Evolutionary conservation across 1,140 invertebrate genomes (phyloP), one percentile per base, ranked within the genome.

Genomic region (Scaptomyza hsui): DNA sequence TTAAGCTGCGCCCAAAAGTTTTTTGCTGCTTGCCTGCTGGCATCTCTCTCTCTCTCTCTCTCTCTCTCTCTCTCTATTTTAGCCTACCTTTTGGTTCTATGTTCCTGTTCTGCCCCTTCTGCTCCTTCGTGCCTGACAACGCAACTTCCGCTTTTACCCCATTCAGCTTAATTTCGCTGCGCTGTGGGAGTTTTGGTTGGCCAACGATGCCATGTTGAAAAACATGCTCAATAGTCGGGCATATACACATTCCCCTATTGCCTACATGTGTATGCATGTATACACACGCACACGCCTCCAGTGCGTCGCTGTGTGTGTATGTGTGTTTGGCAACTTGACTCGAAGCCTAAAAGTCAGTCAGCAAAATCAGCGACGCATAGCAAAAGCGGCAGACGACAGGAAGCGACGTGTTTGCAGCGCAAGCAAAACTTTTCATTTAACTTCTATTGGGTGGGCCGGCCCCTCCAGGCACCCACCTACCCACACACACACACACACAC

Each of bases 371-470:
- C 79, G 78, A 88, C 81, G 81, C 82, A 88, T 77, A 57, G 78
- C 77, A 29, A 72, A 69, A 69, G 69, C 60, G 64, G 53, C 78
- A 81, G 78, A 76, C 78, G 78, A 77, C 78, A 81, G 80, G 80
- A 86, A 85, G 81, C 81, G 69, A 86, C 80, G 80, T 85, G 80
- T 85, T 85, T 85, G 80, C 80, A 85, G 64, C 80, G 80, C 80
- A 85, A 85, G 81, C 81, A 85, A 86, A 85, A 85, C 81, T 85
- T 85, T 85, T 86, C 81, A 85, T 85, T 85, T 86, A 85, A 85
- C 81, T 85, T 85, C 75, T 72, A 74, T 73, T 42, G 61, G 69
- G 45, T 62, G 62, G 45, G n/a, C 48, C 12, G 48, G 51, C 42
- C 49, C 41, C 19, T 42, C 35, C 19, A 35, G 51, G 51, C 56